Evolutionary conservation across 2,113 vertebrate genomes (phyloP).

Genomic region (Haemorhous mexicanus): DNA sequence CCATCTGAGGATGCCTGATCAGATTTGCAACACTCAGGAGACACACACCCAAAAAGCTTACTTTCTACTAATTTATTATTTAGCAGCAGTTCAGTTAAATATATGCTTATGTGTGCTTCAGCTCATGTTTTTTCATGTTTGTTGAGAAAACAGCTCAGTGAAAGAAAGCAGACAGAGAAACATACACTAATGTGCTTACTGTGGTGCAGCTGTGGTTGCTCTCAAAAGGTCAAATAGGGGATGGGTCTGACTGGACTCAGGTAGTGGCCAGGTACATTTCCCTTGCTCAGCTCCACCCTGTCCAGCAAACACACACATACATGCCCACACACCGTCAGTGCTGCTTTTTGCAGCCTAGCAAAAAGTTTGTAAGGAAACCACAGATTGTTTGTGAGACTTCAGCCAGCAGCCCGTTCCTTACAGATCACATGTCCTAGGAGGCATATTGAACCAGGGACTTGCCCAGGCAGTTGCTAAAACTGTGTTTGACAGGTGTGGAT

Average conservation of each 20-base stretch:
- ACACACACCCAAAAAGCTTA: not conserved
- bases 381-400: not conserved
- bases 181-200: not conserved
- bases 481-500: not conserved
- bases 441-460: not conserved
- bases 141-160: not conserved
- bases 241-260: not conserved
- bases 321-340: fast-evolving
- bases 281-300: not conserved
- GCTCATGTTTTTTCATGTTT: not conserved
- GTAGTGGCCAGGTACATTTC: not conserved
- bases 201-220: not conserved
- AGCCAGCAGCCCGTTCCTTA: not conserved
- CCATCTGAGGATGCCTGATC: not conserved
- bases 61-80: not conserved
- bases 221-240: not conserved
- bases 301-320: not conserved
- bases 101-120: not conserved
- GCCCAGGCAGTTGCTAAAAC: not conserved
- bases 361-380: not conserved
- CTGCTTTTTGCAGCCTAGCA: not conserved
- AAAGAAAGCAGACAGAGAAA: not conserved
- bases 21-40: not conserved
- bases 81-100: not conserved
- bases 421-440: not conserved